Base-by-base conservation (phyloP, 1,140 invertebrate genomes). In the Phortica variegata region DNA sequence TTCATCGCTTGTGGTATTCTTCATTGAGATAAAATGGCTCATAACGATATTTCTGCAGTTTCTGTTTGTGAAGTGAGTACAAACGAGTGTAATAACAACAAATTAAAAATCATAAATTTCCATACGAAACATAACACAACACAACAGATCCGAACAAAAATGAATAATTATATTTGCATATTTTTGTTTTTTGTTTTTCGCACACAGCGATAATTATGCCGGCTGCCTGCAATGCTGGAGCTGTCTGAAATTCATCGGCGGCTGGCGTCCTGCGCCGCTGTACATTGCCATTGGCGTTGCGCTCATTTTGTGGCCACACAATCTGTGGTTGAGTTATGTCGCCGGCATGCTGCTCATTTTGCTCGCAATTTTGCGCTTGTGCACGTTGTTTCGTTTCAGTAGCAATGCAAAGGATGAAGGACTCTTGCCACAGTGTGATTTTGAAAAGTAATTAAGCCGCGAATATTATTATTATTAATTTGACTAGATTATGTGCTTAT, bases 291-390 rank as follows among this genome's bases (percentile, higher is more conserved):
- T 73, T 43, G 72, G 68, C 40, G 55, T 61, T 40, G 58, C 60
- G 18, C 48, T 75, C 20, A 58, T 72, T 36, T 39, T 75, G 23
- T 73, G 62, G 54, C 72, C 72, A 3, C 68, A 75, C 44, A 72
- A 72, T 74, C 49, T 75, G 17, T 75, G 72, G 72, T 54, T 75
- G 26, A 75, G 72, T 43, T 72, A 74, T 60, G 71, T 75, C 32
- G 65, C 68, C 39, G 72, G 72, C 7, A 55, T 68, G 49, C 52
- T 74, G 49, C 47, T 75, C 8, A 54, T 68, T 10, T 42, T 75
- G 1, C 51, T 75, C 29, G 68, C 71, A 1, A 33, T 68, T 23
- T 45, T 75, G n/a, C 55, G 72, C 29, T 53, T 75, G 8, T 60
- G 61, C 42, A 60, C 55, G 8, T 39, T 75, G 26, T 47, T 75